Base-by-base conservation (phyloP, 2,797 vertebrate genomes). In the Rallus crepitans region DNA sequence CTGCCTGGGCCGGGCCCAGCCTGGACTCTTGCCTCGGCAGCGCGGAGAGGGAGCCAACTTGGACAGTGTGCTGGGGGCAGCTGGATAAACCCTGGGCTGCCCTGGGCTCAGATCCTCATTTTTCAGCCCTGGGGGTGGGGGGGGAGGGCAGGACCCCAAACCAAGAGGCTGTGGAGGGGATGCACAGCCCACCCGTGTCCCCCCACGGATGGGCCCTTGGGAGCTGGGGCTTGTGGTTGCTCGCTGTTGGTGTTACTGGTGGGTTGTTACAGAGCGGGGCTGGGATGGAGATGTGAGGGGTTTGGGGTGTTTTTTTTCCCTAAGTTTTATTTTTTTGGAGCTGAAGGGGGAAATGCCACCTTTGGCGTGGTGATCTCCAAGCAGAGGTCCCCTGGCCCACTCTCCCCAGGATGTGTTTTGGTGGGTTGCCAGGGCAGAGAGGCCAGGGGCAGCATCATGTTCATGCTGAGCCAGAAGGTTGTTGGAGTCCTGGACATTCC, bases 21-120 rank as follows among this genome's bases (percentile, higher is more conserved):
- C 86, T 95, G 93, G 94, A 89, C 73, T 16, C 64, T 86, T 89
- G 90, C 94, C 96, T 93, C 23, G 42, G 48, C 68, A n/a, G 60
- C 56, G 7, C 2, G 48, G 89, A 8, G 3, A 24, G 18, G 52
- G 68, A 93, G 92, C 97, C 69, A 84, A 52, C 50, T 97, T 93
- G 91, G 94, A 97, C 94, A 16, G 35, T 53, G 72, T 59, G 92
- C 37, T 1, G 6, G 30, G 64, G 28, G 40, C 25, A 91, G 69
- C 12, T 3, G 18, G 81, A 68, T 57, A 61, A 88, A 7, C 3
- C 37, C 64, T 0, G 7, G 50, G 78, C 20, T 15, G 4, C 42
- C 65, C 7, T 6, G 3, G 3, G n/a, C 66, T 89, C 68, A 82
- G 39, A 89, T 87, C 79, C 40, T 89, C 5, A 0, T 47, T 66